Percentiles rank a stretch among this genome's conserved stretches.
Conservation (phyloP, 30 jellyfish, hydroid and myxozoan species). For the Aurelia coerulea region DNA sequence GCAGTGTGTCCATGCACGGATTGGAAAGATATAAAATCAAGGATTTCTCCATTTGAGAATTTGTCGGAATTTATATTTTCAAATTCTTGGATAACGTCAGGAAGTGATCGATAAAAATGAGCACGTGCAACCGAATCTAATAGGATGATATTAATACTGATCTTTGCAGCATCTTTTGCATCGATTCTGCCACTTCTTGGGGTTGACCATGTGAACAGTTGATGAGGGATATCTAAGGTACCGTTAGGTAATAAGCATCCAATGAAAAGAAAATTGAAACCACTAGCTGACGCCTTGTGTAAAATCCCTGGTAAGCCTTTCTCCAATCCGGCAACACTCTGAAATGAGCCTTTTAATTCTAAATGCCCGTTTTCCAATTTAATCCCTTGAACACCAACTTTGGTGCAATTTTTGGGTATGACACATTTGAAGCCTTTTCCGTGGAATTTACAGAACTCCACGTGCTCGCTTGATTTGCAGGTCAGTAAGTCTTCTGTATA, state of each 20-base stretch:
- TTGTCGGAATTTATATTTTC: slow-evolving; percentile 32
- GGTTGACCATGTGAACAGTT: no score
- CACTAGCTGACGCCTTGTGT: no score
- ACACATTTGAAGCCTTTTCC: not conserved
- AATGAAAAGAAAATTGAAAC: no score
- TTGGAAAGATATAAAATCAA: slow-evolving; percentile 82
- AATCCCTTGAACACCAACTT: slow-evolving; percentile 8
- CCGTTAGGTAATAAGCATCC: no score
- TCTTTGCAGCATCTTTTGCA: not conserved
- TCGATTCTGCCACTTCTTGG: no score
- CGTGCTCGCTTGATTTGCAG: slow-evolving; percentile 1
- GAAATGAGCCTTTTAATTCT: no score
- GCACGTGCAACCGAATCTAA: slow-evolving; percentile 89
- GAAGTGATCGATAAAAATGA: slow-evolving; percentile 86
- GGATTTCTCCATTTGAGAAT: slow-evolving; percentile 59
- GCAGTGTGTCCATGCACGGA: slow-evolving; percentile 91
- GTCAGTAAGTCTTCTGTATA: slow-evolving; percentile 15
- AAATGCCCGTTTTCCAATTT: slow-evolving; percentile 7
- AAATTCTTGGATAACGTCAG: slow-evolving; percentile 32
- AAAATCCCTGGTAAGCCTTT: no score
- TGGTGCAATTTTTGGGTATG: slow-evolving; percentile 25
- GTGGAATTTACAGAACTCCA: slow-evolving; percentile 14
- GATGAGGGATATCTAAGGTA: no score
- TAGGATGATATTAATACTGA: slow-evolving; percentile 68
- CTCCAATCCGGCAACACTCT: no score